Percentiles rank a stretch among this genome's conserved stretches.
These are phyloP conservation scores for Bedellia somnulentella DNA, from an alignment of 2,888 invertebrate genomes.

Conservation along the genomic window DNA sequence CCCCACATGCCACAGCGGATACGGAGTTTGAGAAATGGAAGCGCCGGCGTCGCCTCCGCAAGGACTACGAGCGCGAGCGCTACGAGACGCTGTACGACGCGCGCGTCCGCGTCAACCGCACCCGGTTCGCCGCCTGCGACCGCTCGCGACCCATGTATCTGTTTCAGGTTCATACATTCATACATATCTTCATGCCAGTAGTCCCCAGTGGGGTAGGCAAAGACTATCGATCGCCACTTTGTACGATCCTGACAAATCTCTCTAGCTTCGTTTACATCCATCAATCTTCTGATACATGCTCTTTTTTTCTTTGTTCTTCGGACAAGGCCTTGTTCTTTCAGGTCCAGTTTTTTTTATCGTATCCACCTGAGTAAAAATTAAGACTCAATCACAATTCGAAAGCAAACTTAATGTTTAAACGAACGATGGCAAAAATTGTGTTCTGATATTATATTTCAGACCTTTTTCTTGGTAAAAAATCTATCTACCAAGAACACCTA, in stretches of 20 bases:
- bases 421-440: no score
- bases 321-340: not conserved
- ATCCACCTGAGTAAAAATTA: not conserved
- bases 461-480: no score
- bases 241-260: no score
- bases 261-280: no score
- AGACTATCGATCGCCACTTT: no score
- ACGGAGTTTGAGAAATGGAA: slow-evolving; percentile 32
- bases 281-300: no score
- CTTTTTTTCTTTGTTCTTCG: no score
- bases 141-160: slow-evolving; percentile 33
- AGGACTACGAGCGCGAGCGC: slow-evolving; percentile 33
- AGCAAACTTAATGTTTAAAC: no score
- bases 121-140: slow-evolving; percentile 39
- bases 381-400: not conserved
- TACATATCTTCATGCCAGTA: no score
- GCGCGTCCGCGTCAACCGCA: slow-evolving; percentile 37
- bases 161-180: slow-evolving; percentile 32
- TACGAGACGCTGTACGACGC: slow-evolving; percentile 35
- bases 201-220: no score
- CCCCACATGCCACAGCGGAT: slow-evolving; percentile 20
- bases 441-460: no score
- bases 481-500: no score
- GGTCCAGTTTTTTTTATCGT: not conserved
- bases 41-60: slow-evolving; percentile 24